Evolutionary conservation across 1,140 invertebrate species (phyloP).

Genomic region (Drosophila pachea): DNA sequence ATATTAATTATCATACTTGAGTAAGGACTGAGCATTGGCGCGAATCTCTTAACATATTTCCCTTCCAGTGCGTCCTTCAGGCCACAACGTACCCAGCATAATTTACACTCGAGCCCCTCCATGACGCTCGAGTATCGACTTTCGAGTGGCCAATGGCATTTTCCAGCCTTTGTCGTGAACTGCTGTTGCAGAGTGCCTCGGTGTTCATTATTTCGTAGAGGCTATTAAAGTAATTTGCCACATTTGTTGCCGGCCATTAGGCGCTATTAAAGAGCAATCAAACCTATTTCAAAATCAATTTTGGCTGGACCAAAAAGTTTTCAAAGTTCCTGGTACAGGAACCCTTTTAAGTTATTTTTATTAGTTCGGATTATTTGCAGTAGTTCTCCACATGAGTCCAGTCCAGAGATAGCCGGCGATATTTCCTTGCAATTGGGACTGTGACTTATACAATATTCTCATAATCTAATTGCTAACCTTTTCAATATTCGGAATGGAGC

Average conservation of each 20-base stretch:
- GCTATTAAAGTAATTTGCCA: slow-evolving; percentile 75
- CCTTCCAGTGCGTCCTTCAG: not conserved
- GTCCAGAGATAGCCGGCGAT: slow-evolving; percentile 18
- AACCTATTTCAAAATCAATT: slow-evolving; percentile 63
- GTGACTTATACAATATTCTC: no score
- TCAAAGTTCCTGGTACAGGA: slow-evolving; percentile 43
- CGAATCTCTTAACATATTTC: no score
- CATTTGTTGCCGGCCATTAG: slow-evolving; percentile 73
- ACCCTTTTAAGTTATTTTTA: slow-evolving; percentile 57
- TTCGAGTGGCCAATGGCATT: slow-evolving; percentile 6
- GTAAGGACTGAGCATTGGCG: not conserved
- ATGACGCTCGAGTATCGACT: not conserved
- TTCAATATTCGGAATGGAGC: no score
- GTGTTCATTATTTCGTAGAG: slow-evolving; percentile 70
- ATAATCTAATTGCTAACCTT: no score
- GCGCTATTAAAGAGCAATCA: slow-evolving; percentile 73
- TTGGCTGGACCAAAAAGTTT: slow-evolving; percentile 53
- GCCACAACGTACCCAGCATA: slow-evolving; percentile 35
- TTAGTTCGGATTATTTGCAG: slow-evolving; percentile 61
- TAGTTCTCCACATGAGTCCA: not conserved
- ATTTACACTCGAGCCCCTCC: slow-evolving; percentile 22
- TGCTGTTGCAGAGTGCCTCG: slow-evolving; percentile 39
- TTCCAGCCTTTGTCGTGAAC: not conserved
- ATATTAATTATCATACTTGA: slow-evolving; percentile 8
- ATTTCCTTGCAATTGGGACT: not conserved